phyloP scores from a whole-genome alignment of 2,888 invertebrate genomes.

The Acrobasis suavella region DNA sequence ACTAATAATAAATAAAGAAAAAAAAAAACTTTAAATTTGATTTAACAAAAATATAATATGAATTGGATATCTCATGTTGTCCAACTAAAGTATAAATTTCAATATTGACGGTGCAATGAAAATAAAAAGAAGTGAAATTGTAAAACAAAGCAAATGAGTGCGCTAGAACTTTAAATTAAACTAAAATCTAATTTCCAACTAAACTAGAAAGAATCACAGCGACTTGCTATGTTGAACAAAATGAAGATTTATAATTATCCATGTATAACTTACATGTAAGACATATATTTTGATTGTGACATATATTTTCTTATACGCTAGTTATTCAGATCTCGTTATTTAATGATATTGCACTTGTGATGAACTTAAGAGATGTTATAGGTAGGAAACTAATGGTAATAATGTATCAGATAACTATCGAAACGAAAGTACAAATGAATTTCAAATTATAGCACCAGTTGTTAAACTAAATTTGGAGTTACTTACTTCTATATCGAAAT shows the following conservation, averaged over 20 bases:
- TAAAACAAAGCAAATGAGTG: slow-evolving; percentile 16
- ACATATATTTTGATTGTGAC: slow-evolving; percentile 8
- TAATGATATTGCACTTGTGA: slow-evolving; percentile 10
- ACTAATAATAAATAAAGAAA: too few species aligned
- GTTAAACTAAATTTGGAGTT: slow-evolving; percentile 25
- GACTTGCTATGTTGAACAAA: slow-evolving; percentile 23
- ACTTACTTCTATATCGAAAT: neutral
- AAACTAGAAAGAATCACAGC: slow-evolving; percentile 23
- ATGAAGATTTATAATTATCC: neutral
- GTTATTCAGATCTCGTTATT: slow-evolving; percentile 8
- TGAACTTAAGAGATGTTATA: neutral
- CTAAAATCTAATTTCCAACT: slow-evolving; percentile 14
- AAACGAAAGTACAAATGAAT: neutral
- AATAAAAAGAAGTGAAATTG: slow-evolving; percentile 1
- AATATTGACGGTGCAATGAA: neutral
- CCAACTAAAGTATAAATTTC: too few species aligned
- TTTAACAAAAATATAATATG: neutral
- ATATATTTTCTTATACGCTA: slow-evolving; percentile 21
- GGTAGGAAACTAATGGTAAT: neutral
- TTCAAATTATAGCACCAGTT: slow-evolving; percentile 43
- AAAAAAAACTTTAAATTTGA: neutral
- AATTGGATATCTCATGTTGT: too few species aligned
- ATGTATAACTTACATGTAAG: slow-evolving; percentile 9
- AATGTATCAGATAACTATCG: neutral
- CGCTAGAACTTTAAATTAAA: slow-evolving; percentile 28